Conservation (phyloP, 2,113 vertebrate species). For the Macrotus californicus region DNA sequence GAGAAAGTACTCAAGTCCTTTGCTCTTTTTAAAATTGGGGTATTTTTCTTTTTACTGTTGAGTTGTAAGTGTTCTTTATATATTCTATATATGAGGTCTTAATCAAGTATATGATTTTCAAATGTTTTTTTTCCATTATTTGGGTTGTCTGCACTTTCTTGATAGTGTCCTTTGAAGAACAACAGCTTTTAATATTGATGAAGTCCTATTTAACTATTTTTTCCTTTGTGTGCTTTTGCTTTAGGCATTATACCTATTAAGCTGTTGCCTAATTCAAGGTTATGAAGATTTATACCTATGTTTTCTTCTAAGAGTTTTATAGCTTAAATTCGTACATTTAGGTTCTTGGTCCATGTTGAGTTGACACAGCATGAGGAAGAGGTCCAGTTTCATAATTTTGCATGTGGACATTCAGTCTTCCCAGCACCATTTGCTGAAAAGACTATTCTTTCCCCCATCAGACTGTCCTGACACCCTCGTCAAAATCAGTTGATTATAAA, state of each 20-base stretch:
- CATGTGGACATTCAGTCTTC: background rate
- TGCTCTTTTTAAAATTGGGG: background rate
- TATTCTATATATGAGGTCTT: background rate
- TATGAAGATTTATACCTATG: background rate
- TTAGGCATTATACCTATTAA: background rate
- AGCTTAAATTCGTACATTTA: background rate
- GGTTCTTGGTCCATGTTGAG: background rate
- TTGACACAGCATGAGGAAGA: background rate
- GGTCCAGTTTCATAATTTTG: background rate
- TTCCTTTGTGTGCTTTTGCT: background rate
- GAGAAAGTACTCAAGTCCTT: background rate
- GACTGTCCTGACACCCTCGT: background rate
- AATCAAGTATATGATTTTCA: background rate
- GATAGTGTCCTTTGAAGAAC: background rate
- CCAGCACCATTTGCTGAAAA: background rate
- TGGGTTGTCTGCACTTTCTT: background rate
- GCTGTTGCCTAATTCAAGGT: background rate
- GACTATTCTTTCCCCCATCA: background rate
- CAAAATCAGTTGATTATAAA: background rate
- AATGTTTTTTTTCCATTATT: background rate
- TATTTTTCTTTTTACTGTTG: background rate
- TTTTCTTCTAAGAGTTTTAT: background rate
- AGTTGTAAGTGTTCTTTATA: background rate
- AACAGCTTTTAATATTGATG: background rate
- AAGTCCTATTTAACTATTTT: background rate